A percentile compares a stretch with the other conserved stretches of the same genome.
These are phyloP conservation scores for Hyposoter dolosus DNA, from an alignment of 2,888 invertebrate genomes.

Conservation along the genomic window DNA sequence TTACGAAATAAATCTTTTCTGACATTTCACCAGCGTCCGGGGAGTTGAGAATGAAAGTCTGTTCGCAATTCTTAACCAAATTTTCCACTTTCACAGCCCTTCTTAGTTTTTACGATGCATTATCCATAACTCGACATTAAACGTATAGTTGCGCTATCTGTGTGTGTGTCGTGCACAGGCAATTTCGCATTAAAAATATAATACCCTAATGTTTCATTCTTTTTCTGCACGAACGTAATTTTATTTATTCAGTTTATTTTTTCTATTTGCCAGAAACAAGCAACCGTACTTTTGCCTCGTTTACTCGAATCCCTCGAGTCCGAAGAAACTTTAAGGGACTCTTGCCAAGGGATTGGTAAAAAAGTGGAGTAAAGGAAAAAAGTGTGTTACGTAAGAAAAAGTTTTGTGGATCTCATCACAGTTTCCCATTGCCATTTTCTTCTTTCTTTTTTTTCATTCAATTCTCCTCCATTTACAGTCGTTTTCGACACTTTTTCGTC, in stretches of 20 bases:
- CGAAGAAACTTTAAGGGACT: conserved; percentile 30
- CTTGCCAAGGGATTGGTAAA: conserved; percentile 8
- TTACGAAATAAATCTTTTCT: conserved; percentile 28
- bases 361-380: conserved; percentile 11
- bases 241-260: conserved; percentile 5
- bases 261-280: conserved; percentile 22
- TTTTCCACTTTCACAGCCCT: conserved; percentile 48
- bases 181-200: background rate
- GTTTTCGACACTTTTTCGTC: background rate
- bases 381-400: conserved; percentile 19
- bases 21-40: background rate
- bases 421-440: background rate
- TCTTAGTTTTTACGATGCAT: conserved; percentile 4
- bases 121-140: conserved; percentile 11
- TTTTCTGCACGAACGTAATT: background rate
- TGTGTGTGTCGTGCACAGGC: background rate
- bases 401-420: conserved; percentile 28
- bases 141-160: background rate
- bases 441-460: background rate
- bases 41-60: conserved; percentile 39
- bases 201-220: background rate
- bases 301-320: conserved; percentile 34
- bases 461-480: background rate
- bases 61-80: conserved; percentile 29
- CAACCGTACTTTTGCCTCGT: conserved; percentile 32